These are phyloP conservation scores for Melanotus villosus DNA, from an alignment of 2,888 invertebrate genomes.

Conservation along the genomic window DNA sequence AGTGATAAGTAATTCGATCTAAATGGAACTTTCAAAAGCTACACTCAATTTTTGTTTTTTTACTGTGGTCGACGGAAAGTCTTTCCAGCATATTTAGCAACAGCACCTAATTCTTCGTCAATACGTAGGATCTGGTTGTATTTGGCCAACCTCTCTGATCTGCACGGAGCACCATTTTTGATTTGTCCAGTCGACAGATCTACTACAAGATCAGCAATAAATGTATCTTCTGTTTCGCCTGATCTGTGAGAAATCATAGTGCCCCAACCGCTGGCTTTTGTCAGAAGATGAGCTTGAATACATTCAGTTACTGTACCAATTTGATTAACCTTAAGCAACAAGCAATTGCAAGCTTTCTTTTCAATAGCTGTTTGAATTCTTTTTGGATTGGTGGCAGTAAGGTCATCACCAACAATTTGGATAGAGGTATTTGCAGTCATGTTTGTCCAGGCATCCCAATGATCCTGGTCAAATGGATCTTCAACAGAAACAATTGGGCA, in stretches of 20 bases:
- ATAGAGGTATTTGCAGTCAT: conserved; percentile 84
- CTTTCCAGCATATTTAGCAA: conserved; percentile 95
- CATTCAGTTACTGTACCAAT: conserved; percentile 99
- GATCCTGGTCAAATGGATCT: conserved; percentile 99
- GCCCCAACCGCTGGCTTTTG: conserved; percentile 95
- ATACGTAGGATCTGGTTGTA: conserved; percentile 99
- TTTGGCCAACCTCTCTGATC: conserved; percentile 97
- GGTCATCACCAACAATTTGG: conserved; percentile 96
- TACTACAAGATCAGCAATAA: conserved; percentile 99
- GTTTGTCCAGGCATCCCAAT: conserved; percentile 95
- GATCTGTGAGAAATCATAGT: conserved; percentile 99
- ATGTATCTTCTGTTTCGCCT: conserved; percentile 99
- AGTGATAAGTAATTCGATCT: background rate
- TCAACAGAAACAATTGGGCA: conserved; percentile 97
- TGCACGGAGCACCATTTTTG: conserved; percentile 99
- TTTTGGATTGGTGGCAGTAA: conserved; percentile 95
- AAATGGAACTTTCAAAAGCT: background rate
- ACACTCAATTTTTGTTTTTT: background rate
- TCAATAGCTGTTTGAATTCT: conserved; percentile 95
- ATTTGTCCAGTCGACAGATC: conserved; percentile 99
- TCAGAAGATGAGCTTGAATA: conserved; percentile 91
- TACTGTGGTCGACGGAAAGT: conserved; percentile 88
- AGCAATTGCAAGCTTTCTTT: conserved; percentile 97
- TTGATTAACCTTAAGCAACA: conserved; percentile 94
- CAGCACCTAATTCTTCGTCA: conserved; percentile 95